Evolutionary conservation across 2,113 vertebrate genomes (phyloP).

Genomic region (Oreocharis arfaki): DNA sequence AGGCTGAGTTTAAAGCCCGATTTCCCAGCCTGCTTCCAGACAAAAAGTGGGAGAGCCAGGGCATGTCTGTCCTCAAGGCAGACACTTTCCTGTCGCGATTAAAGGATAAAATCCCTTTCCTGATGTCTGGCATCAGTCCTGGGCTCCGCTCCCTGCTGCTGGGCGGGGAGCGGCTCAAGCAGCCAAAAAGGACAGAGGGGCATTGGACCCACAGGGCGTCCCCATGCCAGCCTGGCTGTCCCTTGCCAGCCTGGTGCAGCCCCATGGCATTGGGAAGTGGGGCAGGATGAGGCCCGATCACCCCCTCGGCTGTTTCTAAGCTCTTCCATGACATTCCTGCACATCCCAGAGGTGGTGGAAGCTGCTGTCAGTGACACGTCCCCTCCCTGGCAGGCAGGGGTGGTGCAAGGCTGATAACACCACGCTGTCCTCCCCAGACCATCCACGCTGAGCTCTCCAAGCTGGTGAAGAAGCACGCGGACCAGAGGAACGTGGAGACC

Average conservation of each 20-base stretch:
- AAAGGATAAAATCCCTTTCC: neutral
- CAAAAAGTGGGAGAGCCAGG: neutral
- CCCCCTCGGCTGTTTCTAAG: neutral
- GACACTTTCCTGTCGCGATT: neutral
- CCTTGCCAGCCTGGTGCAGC: neutral
- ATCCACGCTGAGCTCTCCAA: constrained; percentile 95
- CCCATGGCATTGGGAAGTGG: fast-evolving
- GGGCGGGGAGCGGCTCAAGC: neutral
- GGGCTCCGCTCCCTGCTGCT: neutral
- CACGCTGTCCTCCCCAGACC: constrained; percentile 60
- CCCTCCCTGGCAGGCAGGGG: neutral
- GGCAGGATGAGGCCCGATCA: neutral
- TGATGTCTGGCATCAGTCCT: neutral
- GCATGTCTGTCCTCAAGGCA: neutral
- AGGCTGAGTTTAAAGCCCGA: neutral
- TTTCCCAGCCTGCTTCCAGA: neutral
- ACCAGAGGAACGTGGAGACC: constrained; percentile 87
- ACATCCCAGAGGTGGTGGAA: fast-evolving
- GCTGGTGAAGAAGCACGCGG: constrained; percentile 89
- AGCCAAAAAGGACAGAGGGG: neutral
- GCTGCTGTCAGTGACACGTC: neutral
- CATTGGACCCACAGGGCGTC: neutral
- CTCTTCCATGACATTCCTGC: neutral
- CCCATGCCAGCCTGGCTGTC: neutral
- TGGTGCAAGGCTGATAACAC: neutral